A percentile compares a stretch with the other conserved stretches of the same genome.
phyloP scores from a whole-genome alignment of 2,113 vertebrate genomes.

The Pagrus major region DNA sequence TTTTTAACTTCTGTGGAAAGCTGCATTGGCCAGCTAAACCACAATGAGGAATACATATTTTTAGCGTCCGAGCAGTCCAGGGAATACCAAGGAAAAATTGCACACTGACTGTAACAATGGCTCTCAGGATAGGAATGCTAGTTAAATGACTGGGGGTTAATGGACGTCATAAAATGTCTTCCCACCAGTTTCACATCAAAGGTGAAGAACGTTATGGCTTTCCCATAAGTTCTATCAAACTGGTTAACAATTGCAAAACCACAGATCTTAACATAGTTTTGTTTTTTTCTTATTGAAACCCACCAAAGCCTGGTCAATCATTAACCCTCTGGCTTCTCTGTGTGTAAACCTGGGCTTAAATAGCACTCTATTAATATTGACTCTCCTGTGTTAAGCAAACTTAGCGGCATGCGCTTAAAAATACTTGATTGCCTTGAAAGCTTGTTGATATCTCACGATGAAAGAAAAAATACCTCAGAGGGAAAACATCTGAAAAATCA shows the following conservation, averaged over 20 bases:
- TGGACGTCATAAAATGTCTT: constrained; percentile 52
- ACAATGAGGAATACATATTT: constrained; percentile 22
- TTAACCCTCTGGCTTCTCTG: constrained; percentile 74
- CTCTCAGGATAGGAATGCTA: constrained; percentile 24
- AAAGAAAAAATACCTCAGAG: constrained; percentile 35
- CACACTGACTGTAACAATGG: constrained; percentile 28
- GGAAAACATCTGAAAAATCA: constrained; percentile 24
- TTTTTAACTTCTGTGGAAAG: background rate
- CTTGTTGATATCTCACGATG: constrained; percentile 68
- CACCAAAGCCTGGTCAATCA: constrained; percentile 67
- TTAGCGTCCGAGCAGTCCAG: background rate
- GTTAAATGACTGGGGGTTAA: constrained; percentile 31
- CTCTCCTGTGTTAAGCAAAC: constrained; percentile 80
- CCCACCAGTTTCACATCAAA: constrained; percentile 50
- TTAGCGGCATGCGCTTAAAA: constrained; percentile 70
- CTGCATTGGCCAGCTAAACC: background rate
- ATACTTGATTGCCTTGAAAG: constrained; percentile 76
- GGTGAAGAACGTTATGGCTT: constrained; percentile 44
- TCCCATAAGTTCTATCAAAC: constrained; percentile 34
- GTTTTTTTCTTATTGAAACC: constrained; percentile 68
- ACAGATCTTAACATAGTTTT: constrained; percentile 53
- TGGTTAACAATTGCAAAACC: constrained; percentile 55
- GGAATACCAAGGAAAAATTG: constrained; percentile 52
- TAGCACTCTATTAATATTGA: constrained; percentile 82
- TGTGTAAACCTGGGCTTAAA: constrained; percentile 80